Evolutionary conservation across 2,797 vertebrate genomes (phyloP).

Genomic region (Peromyscus nudipes): DNA sequence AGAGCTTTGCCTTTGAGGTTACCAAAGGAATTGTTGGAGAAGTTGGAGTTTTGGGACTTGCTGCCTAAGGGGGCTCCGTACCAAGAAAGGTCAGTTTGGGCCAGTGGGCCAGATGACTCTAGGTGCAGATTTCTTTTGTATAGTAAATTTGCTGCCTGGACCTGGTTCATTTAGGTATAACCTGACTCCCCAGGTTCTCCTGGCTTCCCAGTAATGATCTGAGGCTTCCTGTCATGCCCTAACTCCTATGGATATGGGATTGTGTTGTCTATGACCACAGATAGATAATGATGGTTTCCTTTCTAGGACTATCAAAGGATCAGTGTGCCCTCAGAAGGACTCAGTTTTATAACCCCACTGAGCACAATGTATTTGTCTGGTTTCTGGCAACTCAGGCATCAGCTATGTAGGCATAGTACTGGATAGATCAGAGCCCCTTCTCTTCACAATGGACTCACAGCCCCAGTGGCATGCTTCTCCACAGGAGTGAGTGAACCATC

Average conservation of each 20-base stretch:
- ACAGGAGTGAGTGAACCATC: background rate
- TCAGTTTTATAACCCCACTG: background rate
- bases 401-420: background rate
- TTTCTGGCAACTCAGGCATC: background rate
- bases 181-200: background rate
- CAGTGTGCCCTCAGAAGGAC: background rate
- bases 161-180: background rate
- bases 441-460: background rate
- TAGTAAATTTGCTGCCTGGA: background rate
- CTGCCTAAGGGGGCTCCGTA: background rate
- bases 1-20: background rate
- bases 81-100: background rate
- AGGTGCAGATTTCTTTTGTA: background rate
- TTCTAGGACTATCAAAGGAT: background rate
- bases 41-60: background rate
- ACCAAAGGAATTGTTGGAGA: background rate
- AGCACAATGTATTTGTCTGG: background rate
- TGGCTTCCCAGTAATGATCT: background rate
- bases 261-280: background rate
- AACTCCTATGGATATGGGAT: background rate
- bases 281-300: background rate
- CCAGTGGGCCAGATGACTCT: background rate
- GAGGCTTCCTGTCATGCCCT: background rate
- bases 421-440: background rate
- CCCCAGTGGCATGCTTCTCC: background rate